These are phyloP conservation scores for Sialia sialis DNA, from an alignment of 2,113 vertebrate species.

Conservation along the genomic window DNA sequence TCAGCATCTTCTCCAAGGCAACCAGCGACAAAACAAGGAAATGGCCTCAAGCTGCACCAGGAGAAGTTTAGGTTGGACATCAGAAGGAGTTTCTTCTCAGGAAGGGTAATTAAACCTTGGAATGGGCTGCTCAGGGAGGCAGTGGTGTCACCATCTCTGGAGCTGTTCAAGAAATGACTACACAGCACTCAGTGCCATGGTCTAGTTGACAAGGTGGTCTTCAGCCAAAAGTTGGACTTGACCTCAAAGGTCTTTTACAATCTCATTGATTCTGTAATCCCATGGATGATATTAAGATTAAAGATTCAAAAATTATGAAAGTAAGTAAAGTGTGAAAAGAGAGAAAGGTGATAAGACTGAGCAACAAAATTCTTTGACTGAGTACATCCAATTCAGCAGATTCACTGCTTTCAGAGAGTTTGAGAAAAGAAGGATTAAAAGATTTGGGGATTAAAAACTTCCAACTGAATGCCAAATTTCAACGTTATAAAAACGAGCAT, in stretches of 20 bases:
- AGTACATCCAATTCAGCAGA: neutral
- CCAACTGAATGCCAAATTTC: neutral
- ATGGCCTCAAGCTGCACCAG: neutral
- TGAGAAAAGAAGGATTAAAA: neutral
- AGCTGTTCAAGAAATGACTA: neutral
- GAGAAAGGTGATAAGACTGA: neutral
- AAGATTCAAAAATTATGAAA: neutral
- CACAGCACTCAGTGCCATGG: neutral
- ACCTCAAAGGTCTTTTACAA: neutral
- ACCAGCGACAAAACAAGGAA: fast-evolving
- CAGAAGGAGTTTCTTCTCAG: neutral
- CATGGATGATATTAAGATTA: neutral
- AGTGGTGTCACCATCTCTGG: neutral
- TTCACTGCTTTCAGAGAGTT: neutral
- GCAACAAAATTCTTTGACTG: neutral
- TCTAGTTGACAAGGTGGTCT: neutral
- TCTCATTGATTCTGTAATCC: neutral
- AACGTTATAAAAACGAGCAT: neutral
- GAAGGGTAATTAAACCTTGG: neutral
- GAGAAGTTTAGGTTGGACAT: too few species aligned
- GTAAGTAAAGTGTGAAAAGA: neutral
- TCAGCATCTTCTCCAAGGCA: fast-evolving
- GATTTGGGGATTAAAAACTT: neutral
- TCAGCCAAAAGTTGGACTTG: neutral
- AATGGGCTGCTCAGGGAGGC: neutral